Conservation (phyloP, 2,888 invertebrate species). For the Agrilus cyanescens region DNA sequence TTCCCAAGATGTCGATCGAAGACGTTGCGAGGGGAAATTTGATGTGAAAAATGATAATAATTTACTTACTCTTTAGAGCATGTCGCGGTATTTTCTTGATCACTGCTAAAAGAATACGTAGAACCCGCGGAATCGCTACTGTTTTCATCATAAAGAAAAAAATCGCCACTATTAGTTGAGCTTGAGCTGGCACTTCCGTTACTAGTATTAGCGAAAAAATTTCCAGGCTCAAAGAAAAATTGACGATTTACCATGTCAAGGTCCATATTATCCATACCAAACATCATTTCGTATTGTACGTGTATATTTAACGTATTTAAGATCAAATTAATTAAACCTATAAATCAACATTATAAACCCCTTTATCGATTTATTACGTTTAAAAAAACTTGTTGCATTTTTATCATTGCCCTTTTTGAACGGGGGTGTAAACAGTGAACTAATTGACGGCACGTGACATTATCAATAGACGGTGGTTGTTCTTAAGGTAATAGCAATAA, state of each 20-base stretch:
- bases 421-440: neutral
- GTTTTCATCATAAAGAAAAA: constrained; percentile 53
- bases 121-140: constrained; percentile 53
- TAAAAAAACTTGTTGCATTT: constrained; percentile 5
- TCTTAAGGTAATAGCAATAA: constrained; percentile 13
- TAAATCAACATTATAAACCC: constrained; percentile 1
- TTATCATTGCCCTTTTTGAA: constrained; percentile 1
- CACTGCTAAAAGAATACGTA: constrained; percentile 63
- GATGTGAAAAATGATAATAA: no score
- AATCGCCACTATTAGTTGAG: constrained; percentile 52
- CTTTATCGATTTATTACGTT: neutral
- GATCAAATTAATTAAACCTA: neutral
- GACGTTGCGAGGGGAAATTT: no score
- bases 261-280: constrained; percentile 55
- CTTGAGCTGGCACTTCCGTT: constrained; percentile 44
- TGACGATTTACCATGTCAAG: constrained; percentile 56
- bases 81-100: constrained; percentile 62
- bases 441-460: constrained; percentile 1
- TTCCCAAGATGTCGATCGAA: no score
- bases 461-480: no score
- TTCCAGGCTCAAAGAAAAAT: constrained; percentile 45
- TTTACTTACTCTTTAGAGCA: constrained; percentile 51
- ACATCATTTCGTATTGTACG: constrained; percentile 44
- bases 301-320: neutral
- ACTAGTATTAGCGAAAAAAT: constrained; percentile 34